Base-by-base conservation (phyloP, 2,888 invertebrate species). In the Polylopha cassiicola region DNA sequence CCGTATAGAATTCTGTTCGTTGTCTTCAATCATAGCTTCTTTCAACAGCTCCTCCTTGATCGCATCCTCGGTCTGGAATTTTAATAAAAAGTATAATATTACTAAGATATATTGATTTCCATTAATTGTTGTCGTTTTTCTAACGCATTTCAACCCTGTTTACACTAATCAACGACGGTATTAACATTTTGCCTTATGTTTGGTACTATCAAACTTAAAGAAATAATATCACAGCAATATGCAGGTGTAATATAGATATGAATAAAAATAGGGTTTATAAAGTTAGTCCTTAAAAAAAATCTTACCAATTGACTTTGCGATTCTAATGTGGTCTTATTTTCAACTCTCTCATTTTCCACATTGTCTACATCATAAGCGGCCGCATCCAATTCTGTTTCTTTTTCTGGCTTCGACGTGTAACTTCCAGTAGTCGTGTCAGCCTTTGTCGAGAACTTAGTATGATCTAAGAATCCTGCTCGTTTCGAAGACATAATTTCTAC, bases 221-320 rank as follows among this genome's bases (percentile, higher is more conserved):
- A n/a, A n/a, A n/a, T n/a, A n/a, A n/a, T n/a, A n/a, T n/a, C n/a
- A n/a, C n/a, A n/a, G n/a, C n/a, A n/a, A n/a, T n/a, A n/a, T n/a
- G n/a, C n/a, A n/a, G n/a, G n/a, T n/a, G n/a, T n/a, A n/a, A n/a
- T n/a, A n/a, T n/a, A n/a, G n/a, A n/a, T 33, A 23, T 13, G 8
- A 24, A 3, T 13, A 20, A 17, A 10, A 31, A 10, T 14, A n/a
- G n/a, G n/a, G n/a, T n/a, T n/a, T n/a, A n/a, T n/a, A n/a, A n/a
- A n/a, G n/a, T n/a, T n/a, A n/a, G n/a, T n/a, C n/a, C n/a, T 5
- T 11, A 4, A 3, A 23, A 8, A 30, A 21, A 26, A 10, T 41
- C 73, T 67, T 65, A 80, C 79, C 67, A 75, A 48, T 65, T 73
- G 73, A 45, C 65, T 71, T 55, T 65, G 73, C 47, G 76, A 67